These are phyloP conservation scores for Mustelus asterias DNA, from an alignment of 2,113 vertebrate genomes.

Conservation along the genomic window DNA sequence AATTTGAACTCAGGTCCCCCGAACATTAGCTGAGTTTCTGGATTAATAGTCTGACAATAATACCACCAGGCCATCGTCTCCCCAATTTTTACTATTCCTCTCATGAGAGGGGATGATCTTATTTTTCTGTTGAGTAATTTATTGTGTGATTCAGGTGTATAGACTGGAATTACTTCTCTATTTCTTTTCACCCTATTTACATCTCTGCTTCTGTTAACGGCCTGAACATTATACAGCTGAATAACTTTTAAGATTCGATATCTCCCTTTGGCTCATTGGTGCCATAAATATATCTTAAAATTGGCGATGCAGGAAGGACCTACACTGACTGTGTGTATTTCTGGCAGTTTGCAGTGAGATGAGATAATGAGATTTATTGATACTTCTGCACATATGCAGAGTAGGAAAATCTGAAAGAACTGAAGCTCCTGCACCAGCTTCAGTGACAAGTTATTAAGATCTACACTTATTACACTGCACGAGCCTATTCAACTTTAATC, in stretches of 20 bases:
- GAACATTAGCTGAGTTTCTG: too few relatives aligned
- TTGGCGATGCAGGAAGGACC: not conserved
- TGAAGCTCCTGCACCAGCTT: not conserved
- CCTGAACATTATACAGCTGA: not conserved
- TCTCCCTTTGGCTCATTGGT: conserved; percentile 17
- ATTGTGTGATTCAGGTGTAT: not conserved
- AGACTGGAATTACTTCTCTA: not conserved
- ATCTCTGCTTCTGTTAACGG: not conserved
- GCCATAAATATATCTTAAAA: not conserved
- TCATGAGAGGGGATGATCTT: not conserved
- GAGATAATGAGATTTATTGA: not conserved
- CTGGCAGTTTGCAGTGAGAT: not conserved
- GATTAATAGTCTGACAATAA: too few relatives aligned
- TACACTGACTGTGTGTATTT: not conserved
- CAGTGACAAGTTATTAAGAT: not conserved
- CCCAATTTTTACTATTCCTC: not conserved
- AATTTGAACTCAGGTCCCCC: too few relatives aligned
- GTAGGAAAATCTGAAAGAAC: not conserved
- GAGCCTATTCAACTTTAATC: not conserved
- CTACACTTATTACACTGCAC: not conserved
- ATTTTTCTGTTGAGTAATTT: not conserved
- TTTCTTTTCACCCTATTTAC: conserved; percentile 8
- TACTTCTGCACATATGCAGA: not conserved
- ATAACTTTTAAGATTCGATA: not conserved
- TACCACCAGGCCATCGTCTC: too few relatives aligned